phyloP scores from a whole-genome alignment of 2,888 invertebrate species.

The Eristalis tenax region DNA sequence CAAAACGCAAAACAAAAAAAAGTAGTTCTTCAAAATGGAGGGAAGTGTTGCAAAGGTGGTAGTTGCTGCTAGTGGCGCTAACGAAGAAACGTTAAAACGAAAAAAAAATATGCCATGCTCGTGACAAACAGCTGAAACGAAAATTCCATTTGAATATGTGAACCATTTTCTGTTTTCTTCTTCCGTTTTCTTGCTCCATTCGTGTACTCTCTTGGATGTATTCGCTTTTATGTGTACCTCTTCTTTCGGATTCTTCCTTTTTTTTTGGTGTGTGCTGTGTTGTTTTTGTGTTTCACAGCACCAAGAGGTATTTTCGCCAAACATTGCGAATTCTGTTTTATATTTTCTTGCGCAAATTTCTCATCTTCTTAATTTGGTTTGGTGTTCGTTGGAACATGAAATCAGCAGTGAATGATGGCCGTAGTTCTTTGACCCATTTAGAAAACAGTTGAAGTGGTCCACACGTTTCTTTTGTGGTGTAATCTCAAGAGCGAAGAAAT shows the following conservation, averaged over 20 bases:
- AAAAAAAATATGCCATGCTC: conserved; percentile 12
- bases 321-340: conserved; percentile 24
- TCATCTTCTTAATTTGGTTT: background rate
- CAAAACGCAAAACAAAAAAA: conserved; percentile 10
- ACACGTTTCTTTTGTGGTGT: conserved; percentile 41
- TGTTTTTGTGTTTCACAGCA: conserved; percentile 9
- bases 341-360: conserved; percentile 16
- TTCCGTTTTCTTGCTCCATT: conserved; percentile 19
- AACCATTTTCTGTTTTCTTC: conserved; percentile 48
- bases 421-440: conserved; percentile 66
- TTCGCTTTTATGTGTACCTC: conserved; percentile 21
- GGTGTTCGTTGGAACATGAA: background rate
- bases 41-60: conserved; percentile 39
- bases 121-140: conserved; percentile 61
- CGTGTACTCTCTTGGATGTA: conserved; percentile 1
- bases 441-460: conserved; percentile 28
- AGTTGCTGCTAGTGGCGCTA: conserved; percentile 5
- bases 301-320: conserved; percentile 1
- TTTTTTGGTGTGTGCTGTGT: conserved; percentile 16
- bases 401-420: conserved; percentile 21
- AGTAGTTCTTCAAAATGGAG: conserved; percentile 30
- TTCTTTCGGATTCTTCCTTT: conserved; percentile 18
- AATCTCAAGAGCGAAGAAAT: conserved; percentile 1
- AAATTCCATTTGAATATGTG: conserved; percentile 41
- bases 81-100: conserved; percentile 33